Conservation (phyloP, 2,888 invertebrate species). For the Pemphredon lugubris region DNA sequence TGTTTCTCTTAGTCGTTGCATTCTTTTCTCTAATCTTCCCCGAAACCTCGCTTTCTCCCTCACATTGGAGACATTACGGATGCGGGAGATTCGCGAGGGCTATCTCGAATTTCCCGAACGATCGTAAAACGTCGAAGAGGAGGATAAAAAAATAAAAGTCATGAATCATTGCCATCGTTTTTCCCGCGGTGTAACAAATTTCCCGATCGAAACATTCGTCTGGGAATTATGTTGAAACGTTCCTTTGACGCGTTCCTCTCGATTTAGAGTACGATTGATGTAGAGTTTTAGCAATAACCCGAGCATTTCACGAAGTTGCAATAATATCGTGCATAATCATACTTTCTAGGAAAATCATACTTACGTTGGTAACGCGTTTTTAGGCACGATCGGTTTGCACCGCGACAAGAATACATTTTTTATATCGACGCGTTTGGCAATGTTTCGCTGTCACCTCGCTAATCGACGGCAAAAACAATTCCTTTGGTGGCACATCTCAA, state of each 20-base stretch:
- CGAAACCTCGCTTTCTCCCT: background rate
- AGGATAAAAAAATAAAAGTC: too few species aligned
- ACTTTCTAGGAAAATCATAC: background rate
- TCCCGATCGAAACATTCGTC: too few species aligned
- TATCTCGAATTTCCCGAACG: too few species aligned
- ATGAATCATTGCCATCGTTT: too few species aligned
- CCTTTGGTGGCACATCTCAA: too few species aligned
- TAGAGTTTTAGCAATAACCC: background rate
- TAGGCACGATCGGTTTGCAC: too few species aligned
- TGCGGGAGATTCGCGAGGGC: too few species aligned
- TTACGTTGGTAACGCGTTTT: background rate
- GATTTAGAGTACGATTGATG: background rate
- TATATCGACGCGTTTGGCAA: slow-evolving; percentile 21
- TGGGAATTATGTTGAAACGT: slow-evolving; percentile 20
- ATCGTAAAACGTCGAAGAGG: too few species aligned
- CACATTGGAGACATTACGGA: too few species aligned
- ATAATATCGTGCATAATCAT: background rate
- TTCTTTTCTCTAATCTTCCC: slow-evolving; percentile 25
- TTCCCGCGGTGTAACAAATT: too few species aligned
- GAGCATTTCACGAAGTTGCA: background rate
- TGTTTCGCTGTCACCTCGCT: slow-evolving; percentile 21
- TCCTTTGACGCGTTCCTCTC: slow-evolving; percentile 1
- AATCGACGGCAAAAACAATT: slow-evolving; percentile 30
- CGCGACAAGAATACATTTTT: background rate
- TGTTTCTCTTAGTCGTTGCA: slow-evolving; percentile 43